phyloP scores from a whole-genome alignment of 53 echinoderm and acorn worm species.

The Astropecten irregularis region DNA sequence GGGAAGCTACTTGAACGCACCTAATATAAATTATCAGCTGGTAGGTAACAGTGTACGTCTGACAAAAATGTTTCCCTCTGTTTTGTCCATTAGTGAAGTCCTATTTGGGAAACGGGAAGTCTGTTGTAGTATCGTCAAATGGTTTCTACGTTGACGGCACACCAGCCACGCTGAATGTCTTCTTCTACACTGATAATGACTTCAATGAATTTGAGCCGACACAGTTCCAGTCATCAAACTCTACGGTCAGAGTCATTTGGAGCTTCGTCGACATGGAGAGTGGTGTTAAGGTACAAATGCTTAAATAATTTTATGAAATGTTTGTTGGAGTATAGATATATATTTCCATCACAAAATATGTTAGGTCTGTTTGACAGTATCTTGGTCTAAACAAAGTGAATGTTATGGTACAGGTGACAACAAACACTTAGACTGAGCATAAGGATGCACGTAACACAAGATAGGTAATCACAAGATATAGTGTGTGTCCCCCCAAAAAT shows the following conservation, averaged over 20 bases:
- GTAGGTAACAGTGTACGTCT: no score
- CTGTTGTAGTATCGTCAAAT: conserved; percentile 25
- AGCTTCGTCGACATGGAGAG: conserved; percentile 45
- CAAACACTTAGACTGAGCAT: background rate
- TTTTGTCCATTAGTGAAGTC: conserved; percentile 54
- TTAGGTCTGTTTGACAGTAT: background rate
- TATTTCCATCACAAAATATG: no score
- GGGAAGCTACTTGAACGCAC: no score
- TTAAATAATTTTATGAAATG: no score
- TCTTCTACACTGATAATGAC: conserved; percentile 41
- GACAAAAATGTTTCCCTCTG: no score
- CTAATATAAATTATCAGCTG: no score
- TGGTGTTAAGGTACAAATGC: conserved; percentile 25
- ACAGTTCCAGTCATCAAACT: conserved; percentile 43
- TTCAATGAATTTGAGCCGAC: conserved; percentile 4
- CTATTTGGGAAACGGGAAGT: conserved; percentile 34
- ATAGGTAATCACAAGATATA: no score
- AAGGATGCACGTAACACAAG: no score
- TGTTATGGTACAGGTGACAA: background rate
- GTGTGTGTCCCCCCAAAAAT: no score
- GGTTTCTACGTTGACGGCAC: conserved; percentile 54
- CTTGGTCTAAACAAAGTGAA: conserved; percentile 38
- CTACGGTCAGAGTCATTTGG: conserved; percentile 53
- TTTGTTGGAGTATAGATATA: no score
- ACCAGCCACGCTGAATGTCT: conserved; percentile 20